A percentile compares a stretch with the other conserved stretches of the same genome.
These are phyloP conservation scores for Wasmannia auropunctata DNA, from an alignment of 1,140 invertebrate species.

Conservation along the genomic window DNA sequence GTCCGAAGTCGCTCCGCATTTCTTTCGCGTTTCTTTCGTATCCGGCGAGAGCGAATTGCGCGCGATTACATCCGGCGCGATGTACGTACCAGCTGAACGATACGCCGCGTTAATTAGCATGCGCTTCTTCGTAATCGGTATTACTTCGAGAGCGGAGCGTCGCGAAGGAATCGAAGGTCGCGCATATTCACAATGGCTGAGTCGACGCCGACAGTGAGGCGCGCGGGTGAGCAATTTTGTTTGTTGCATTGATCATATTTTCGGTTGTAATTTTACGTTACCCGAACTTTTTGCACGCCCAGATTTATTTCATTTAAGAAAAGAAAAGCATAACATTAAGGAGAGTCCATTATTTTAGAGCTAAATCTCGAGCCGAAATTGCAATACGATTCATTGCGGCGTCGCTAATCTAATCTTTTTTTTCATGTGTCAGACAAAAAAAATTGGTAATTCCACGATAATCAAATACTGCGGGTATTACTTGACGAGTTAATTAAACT, in stretches of 20 bases:
- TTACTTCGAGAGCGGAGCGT: not conserved
- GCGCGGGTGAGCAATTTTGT: not conserved
- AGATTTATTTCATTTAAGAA: not conserved
- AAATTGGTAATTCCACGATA: not conserved
- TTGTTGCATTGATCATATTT: not conserved
- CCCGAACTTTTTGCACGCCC: not conserved
- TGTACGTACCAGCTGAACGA: not conserved
- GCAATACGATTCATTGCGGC: not conserved
- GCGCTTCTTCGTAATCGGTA: not conserved
- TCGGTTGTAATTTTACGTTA: not conserved
- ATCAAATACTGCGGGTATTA: not conserved
- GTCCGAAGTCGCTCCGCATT: not conserved
- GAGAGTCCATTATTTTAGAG: no score
- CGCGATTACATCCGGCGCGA: not conserved
- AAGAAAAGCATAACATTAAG: not conserved
- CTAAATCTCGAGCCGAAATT: not conserved
- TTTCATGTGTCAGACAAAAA: not conserved
- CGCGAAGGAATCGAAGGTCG: not conserved
- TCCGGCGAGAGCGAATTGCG: not conserved
- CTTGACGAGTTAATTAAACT: not conserved
- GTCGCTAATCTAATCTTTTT: conserved; percentile 5
- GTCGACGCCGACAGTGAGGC: not conserved
- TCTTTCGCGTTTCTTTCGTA: not conserved
- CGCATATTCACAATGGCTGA: not conserved
- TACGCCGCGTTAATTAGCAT: not conserved